Base-by-base conservation (phyloP, 35 echinoderm and acorn worm species). In the Ptychodera flava region DNA sequence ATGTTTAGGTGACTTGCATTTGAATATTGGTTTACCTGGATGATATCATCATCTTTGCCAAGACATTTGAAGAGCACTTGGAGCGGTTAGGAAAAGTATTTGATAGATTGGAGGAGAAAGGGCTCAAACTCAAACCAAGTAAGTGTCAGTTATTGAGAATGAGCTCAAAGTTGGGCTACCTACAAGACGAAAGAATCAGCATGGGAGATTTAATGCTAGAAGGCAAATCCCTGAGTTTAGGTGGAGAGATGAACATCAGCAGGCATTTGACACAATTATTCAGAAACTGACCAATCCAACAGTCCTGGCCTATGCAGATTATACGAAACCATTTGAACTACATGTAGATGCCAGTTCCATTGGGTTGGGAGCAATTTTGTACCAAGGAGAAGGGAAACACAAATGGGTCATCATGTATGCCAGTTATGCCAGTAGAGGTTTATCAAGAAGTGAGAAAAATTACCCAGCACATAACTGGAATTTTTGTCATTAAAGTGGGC, bases 321-420 rank as follows among this genome's bases (percentile, higher is more conserved):
- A 79, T 35, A 77, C 82, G 6, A 80, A 89, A 79, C 94, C 94
- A 0, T 92, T 95, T 77, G 29, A 90, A 0, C 33, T 95, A 6
- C 93, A 92, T 29, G 90, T 88, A 1, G 93, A 95, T 86, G 90
- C 93, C 16, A 89, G 90, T 75, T 86, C 79, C 0, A 1, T 16
- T 14, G 93, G 93, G 14, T 81, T 95, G 1, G 94, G 94, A 36
- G 94, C 91, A 28, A 89, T 83, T 30, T 77, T 93, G 28, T 88
- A 91, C 75, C 94, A 93, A 77, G 85, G 88, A 28, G 53, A 88
- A 45, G n/a, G 35, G 14, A 10, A 34, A 16, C 80, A 33, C 28
- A 34, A 32, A 34, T 34, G 80, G n/a, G n/a, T n/a, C n/a, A n/a
- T n/a, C n/a, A n/a, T n/a, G n/a, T n/a, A n/a, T n/a, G n/a, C n/a